These are phyloP conservation scores for Stomorhina lunata DNA, from an alignment of 2,888 invertebrate species.

Conservation along the genomic window DNA sequence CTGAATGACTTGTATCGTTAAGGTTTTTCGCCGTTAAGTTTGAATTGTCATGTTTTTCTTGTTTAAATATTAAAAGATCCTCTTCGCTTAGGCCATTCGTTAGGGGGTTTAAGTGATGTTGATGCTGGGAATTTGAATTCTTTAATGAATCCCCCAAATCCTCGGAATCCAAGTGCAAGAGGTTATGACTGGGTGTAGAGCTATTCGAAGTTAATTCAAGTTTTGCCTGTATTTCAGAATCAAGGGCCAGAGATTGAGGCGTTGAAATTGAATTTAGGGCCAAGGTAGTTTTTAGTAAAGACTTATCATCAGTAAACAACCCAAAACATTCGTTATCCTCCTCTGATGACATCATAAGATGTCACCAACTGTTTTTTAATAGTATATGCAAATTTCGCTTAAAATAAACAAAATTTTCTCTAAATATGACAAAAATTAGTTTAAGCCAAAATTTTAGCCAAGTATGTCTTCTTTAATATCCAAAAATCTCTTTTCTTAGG, in stretches of 20 bases:
- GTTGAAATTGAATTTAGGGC: conserved; percentile 57
- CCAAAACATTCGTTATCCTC: conserved; percentile 96
- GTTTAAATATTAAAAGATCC: conserved; percentile 35
- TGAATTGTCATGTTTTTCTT: conserved; percentile 34
- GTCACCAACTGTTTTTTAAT: conserved; percentile 80
- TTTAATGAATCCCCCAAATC: conserved; percentile 61
- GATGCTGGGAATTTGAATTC: too few relatives aligned
- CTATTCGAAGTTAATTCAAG: conserved; percentile 59
- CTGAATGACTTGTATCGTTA: conserved; percentile 81
- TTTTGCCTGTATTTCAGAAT: conserved; percentile 36
- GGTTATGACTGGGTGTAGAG: conserved; percentile 52
- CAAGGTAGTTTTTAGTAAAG: conserved; percentile 90
- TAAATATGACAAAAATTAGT: too few relatives aligned
- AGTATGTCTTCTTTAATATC: too few relatives aligned
- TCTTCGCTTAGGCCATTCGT: conserved; percentile 46
- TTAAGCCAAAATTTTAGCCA: too few relatives aligned
- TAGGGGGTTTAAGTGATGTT: conserved; percentile 77
- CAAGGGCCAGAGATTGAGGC: conserved; percentile 1
- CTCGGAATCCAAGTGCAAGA: conserved; percentile 17
- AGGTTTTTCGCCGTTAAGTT: conserved; percentile 84
- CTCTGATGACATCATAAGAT: conserved; percentile 97
- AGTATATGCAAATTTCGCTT: too few relatives aligned
- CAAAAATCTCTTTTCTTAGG: neutral
- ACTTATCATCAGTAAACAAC: conserved; percentile 93
- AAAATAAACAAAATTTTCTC: conserved; percentile 26